Evolutionary conservation across 1,140 invertebrate species (phyloP), one percentile per base, ranked within the genome.

Genomic region (Bombus consobrinus): DNA sequence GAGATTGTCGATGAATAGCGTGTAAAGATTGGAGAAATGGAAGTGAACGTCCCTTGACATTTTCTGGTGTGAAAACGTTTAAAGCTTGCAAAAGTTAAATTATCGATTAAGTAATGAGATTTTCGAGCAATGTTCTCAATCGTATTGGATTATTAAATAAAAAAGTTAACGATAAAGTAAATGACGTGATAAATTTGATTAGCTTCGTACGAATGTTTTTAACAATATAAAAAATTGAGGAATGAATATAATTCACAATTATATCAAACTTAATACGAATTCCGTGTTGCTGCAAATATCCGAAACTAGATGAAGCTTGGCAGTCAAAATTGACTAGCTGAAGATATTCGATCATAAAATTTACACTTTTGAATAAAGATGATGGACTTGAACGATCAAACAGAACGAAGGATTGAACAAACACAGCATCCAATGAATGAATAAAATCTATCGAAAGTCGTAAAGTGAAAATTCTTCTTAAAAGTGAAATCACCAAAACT

Each of bases 341-440:
- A 2, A 9, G 13, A 15, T 32, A 22, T 74, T 57, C 8, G 43
- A 53, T 57, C 32, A 37, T 28, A 47, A 57, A 75, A 75, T 53
- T 47, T 15, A 75, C 18, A 59, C 73, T 75, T 75, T 57, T 53
- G 73, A 53, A 57, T 75, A 75, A 57, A 53, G n/a, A 53, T 75
- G 43, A 59, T 28, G 73, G 25, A 57, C 12, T 39, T 6, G 34
- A 37, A 76, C 22, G 34, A 76, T 75, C 32, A 75, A 75, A 75
- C 34, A 75, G 34, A 37, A 13, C 12, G 18, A 34, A 2, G 25
- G 34, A 41, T n/a, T 3, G 74, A 76, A n/a, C 34, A 76, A 62
- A 57, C 32, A 12, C 5, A 28, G 28, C 25, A 25, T 32, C 15
- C 72, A 22, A 74, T 74, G 28, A 32, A 74, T 43, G 18, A 47